Evolutionary conservation across 2,113 vertebrate species (phyloP).

Genomic region (Archilochus colubris): DNA sequence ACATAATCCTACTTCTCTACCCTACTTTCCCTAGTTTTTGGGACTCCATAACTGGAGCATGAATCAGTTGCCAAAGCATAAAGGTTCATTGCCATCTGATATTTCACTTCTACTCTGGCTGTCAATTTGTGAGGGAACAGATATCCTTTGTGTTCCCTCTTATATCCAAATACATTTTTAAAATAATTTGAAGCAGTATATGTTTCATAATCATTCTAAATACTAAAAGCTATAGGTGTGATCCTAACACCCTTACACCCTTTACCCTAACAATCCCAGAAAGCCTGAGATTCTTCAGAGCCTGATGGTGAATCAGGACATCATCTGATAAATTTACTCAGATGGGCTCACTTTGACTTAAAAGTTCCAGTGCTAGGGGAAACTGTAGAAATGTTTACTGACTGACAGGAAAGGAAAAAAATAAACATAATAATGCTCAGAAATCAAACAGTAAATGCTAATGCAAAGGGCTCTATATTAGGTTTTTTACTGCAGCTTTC

Average conservation of each 20-base stretch:
- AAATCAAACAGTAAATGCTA: neutral
- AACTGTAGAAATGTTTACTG: neutral
- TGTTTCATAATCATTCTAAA: neutral
- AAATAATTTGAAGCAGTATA: neutral
- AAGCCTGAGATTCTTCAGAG: neutral
- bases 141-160: neutral
- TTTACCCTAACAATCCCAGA: neutral
- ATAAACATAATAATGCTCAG: neutral
- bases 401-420: neutral
- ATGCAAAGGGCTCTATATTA: neutral
- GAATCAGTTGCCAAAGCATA: neutral
- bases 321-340: neutral
- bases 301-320: neutral
- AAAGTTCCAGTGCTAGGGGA: neutral
- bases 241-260: neutral
- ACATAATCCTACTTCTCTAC: neutral
- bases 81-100: neutral
- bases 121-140: neutral
- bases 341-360: neutral
- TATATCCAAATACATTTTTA: accelerated
- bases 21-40: neutral
- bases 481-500: neutral
- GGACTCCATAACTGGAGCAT: neutral
- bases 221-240: neutral
- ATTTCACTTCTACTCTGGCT: neutral